Evolutionary conservation across 1,140 invertebrate species (phyloP).

Genomic region (Achroia grisella): DNA sequence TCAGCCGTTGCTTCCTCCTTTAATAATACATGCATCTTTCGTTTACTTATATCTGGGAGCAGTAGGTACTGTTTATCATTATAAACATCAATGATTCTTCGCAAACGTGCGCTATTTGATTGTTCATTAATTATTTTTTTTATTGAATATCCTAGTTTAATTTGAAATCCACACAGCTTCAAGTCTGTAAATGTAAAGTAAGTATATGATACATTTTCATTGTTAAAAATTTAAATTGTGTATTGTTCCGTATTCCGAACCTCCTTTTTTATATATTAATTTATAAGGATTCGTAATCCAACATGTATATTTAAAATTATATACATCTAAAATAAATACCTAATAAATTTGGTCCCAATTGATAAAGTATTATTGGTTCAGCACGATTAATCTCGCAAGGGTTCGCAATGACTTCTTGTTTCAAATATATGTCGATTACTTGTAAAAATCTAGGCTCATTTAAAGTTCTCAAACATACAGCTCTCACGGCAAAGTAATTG

Average conservation of each 20-base stretch:
- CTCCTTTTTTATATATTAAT: too few species aligned
- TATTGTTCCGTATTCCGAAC: too few species aligned
- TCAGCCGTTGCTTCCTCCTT: constrained; percentile 46
- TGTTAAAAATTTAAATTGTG: not conserved
- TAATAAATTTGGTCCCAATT: constrained; percentile 30
- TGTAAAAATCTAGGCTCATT: constrained; percentile 84
- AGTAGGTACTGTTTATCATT: constrained; percentile 67
- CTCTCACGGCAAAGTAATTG: constrained; percentile 89
- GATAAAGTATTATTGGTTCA: constrained; percentile 65
- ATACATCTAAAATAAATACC: too few species aligned
- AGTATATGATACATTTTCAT: not conserved
- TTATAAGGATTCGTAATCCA: too few species aligned
- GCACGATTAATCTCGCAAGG: constrained; percentile 55
- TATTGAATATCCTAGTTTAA: constrained; percentile 73
- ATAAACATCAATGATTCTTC: constrained; percentile 51
- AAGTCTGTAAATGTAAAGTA: constrained; percentile 52
- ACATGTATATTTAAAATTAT: too few species aligned
- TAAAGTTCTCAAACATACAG: constrained; percentile 82
- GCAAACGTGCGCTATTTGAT: constrained; percentile 35
- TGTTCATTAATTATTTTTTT: constrained; percentile 32
- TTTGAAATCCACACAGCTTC: constrained; percentile 71
- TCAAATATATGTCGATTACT: constrained; percentile 58
- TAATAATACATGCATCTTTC: constrained; percentile 68
- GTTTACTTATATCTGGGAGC: constrained; percentile 48
- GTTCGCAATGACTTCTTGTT: constrained; percentile 34